Percentiles rank a stretch among this genome's conserved stretches.
Conservation (phyloP, 1,140 invertebrate species). For the Wiebesia pumilae region DNA sequence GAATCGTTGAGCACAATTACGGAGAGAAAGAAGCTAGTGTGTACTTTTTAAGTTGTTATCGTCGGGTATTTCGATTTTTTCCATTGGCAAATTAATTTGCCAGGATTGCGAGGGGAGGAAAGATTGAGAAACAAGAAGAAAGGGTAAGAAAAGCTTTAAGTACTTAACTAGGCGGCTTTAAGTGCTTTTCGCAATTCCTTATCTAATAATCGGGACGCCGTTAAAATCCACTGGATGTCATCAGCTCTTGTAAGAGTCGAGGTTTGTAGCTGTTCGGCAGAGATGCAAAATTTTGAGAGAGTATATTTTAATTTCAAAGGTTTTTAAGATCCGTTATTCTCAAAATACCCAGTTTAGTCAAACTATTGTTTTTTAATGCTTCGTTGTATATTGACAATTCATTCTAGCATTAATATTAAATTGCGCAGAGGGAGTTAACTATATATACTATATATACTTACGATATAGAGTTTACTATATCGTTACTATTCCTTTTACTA, state of each 20-base stretch:
- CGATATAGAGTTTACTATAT: too few species aligned
- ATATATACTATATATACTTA: too few species aligned
- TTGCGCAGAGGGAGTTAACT: not conserved
- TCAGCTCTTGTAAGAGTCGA: not conserved
- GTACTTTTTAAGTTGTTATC: not conserved
- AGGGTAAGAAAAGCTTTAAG: too few species aligned
- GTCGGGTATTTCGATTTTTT: not conserved
- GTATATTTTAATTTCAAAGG: not conserved
- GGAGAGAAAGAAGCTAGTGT: too few species aligned
- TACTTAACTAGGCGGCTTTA: not conserved
- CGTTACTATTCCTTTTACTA: too few species aligned
- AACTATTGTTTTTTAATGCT: not conserved
- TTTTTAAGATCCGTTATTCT: not conserved
- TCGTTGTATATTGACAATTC: not conserved
- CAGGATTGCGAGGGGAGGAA: not conserved
- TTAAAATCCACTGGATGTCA: not conserved
- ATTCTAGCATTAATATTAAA: not conserved
- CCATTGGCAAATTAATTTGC: conserved; percentile 10
- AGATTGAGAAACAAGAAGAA: not conserved
- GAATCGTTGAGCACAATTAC: too few species aligned
- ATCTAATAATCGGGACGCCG: not conserved
- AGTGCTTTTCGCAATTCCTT: conserved; percentile 25
- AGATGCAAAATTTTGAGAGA: not conserved
- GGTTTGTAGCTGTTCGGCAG: not conserved
- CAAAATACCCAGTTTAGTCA: not conserved